Conservation (phyloP, 2,113 vertebrate genomes). For the Crocuta crocuta region DNA sequence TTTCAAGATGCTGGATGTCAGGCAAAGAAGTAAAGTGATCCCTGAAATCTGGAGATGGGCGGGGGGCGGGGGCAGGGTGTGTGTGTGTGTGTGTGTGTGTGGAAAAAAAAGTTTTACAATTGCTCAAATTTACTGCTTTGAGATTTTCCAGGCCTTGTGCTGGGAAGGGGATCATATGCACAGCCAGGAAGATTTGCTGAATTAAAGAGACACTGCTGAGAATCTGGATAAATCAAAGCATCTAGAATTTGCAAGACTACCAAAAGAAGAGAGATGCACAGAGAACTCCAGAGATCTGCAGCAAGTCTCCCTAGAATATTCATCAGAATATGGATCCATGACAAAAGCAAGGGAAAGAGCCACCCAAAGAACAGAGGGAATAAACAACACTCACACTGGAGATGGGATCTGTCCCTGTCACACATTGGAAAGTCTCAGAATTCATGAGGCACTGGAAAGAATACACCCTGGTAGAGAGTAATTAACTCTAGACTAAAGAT, state of each 20-base stretch:
- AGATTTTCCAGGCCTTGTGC: not conserved
- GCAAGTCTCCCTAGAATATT: not conserved
- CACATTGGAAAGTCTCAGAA: not conserved
- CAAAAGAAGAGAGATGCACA: not conserved
- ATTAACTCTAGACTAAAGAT: not conserved
- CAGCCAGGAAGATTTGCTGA: not conserved
- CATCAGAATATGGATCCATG: not conserved
- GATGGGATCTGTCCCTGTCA: not conserved
- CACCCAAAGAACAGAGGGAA: not conserved
- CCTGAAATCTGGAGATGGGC: not conserved
- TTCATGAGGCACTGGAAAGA: not conserved
- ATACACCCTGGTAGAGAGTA: not conserved
- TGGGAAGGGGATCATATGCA: not conserved
- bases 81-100: too few relatives aligned
- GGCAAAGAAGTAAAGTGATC: not conserved
- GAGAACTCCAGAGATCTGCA: not conserved
- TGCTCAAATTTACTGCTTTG: not conserved
- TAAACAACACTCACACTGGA: not conserved
- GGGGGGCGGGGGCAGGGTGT: not conserved
- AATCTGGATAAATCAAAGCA: not conserved
- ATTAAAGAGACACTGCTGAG: not conserved
- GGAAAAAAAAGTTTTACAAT: not conserved
- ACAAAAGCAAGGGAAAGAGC: not conserved
- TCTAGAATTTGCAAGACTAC: not conserved
- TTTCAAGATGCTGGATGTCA: not conserved